Percentiles rank a stretch among this genome's conserved stretches.
These are phyloP conservation scores for Flexamia atlantica DNA, from an alignment of 2,888 invertebrate genomes.

Conservation along the genomic window DNA sequence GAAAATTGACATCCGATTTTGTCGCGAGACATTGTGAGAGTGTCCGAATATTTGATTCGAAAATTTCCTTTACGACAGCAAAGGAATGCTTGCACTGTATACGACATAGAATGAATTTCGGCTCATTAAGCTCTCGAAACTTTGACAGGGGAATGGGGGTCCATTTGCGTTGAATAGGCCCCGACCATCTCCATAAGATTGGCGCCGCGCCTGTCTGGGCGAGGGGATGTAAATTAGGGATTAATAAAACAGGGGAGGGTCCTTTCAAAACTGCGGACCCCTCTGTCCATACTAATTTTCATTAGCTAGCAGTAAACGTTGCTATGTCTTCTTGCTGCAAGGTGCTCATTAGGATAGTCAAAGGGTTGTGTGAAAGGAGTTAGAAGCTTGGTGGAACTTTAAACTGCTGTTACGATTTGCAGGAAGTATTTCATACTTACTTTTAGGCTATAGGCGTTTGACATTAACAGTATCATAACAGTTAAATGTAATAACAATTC, in stretches of 20 bases:
- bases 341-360: background rate
- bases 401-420: no score
- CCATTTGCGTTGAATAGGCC: conserved; percentile 10
- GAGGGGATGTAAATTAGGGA: conserved; percentile 20
- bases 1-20: no score
- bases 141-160: conserved; percentile 1
- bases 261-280: conserved; percentile 21
- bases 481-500: no score
- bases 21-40: no score
- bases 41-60: no score
- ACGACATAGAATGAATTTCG: background rate
- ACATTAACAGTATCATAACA: no score
- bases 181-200: conserved; percentile 10
- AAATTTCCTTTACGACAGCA: no score
- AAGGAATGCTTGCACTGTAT: no score
- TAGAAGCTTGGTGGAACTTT: no score
- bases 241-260: conserved; percentile 19
- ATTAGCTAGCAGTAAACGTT: background rate
- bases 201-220: background rate
- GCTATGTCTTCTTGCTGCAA: background rate
- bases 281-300: conserved; percentile 3
- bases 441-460: no score
- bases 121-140: conserved; percentile 14
- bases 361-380: background rate
- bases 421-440: no score